These are phyloP conservation scores for Cacatua alba DNA, from an alignment of 2,113 vertebrate genomes.

Conservation along the genomic window DNA sequence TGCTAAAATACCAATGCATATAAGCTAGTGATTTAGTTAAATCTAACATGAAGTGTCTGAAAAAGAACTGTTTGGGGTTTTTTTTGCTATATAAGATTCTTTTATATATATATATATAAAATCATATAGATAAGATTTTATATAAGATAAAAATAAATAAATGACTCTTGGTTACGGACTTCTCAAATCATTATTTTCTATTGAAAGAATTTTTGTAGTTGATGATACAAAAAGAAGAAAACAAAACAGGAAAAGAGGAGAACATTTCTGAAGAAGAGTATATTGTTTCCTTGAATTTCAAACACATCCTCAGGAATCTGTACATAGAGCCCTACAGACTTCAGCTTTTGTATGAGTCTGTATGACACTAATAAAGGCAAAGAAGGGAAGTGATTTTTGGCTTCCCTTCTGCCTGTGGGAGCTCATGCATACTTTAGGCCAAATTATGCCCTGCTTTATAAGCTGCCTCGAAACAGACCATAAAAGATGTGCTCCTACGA, in stretches of 20 bases:
- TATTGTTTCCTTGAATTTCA: constrained; percentile 31
- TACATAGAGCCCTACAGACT: not conserved
- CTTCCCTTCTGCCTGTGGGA: constrained; percentile 39
- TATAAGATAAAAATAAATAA: too few relatives aligned
- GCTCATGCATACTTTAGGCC: not conserved
- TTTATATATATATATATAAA: too few relatives aligned
- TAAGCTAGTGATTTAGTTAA: not conserved
- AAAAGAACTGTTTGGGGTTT: not conserved
- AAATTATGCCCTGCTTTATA: not conserved
- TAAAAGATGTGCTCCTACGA: not conserved
- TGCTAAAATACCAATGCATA: not conserved
- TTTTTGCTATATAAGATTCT: not conserved
- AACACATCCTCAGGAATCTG: not conserved
- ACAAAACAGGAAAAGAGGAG: not conserved
- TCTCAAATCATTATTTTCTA: not conserved
- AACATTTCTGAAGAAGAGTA: constrained; percentile 3
- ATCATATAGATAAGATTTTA: too few relatives aligned
- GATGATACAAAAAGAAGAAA: not conserved
- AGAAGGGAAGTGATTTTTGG: constrained; percentile 33
- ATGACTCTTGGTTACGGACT: too few relatives aligned
- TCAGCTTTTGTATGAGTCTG: constrained; percentile 21
- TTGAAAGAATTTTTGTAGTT: not conserved
- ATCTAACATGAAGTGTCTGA: not conserved
- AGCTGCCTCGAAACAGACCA: not conserved
- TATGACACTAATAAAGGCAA: constrained; percentile 29